Conservation (phyloP, 2,113 vertebrate species). For the Cynopterus brachyotis region DNA sequence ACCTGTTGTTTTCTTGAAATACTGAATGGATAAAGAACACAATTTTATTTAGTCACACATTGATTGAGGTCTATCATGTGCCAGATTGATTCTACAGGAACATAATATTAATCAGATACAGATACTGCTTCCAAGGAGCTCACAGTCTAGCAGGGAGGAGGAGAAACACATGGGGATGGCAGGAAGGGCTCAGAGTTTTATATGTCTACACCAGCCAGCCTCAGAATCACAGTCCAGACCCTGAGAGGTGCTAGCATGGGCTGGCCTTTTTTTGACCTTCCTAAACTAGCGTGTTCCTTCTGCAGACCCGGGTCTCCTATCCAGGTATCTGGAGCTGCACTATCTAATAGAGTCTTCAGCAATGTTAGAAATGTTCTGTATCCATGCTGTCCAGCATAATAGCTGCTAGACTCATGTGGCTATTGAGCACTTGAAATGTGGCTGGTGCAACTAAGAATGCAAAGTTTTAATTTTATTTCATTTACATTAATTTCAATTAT, state of each 20-base stretch:
- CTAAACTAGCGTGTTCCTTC: neutral
- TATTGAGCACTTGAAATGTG: neutral
- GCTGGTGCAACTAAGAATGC: neutral
- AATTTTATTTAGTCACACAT: neutral
- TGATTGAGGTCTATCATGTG: neutral
- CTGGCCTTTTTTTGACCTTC: neutral
- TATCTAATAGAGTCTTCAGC: neutral
- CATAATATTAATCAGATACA: neutral
- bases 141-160: neutral
- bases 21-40: neutral
- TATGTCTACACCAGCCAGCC: neutral
- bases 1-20: neutral
- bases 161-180: neutral
- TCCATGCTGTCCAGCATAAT: neutral
- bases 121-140: neutral
- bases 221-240: neutral
- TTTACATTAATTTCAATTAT: neutral
- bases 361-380: neutral
- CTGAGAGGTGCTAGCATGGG: neutral
- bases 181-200: neutral
- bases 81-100: neutral
- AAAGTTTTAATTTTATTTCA: neutral
- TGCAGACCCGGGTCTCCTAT: neutral
- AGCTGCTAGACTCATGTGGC: neutral
- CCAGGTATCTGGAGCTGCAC: neutral